phyloP scores from a whole-genome alignment of 2,797 vertebrate species.

The Geotrypetes seraphini region DNA sequence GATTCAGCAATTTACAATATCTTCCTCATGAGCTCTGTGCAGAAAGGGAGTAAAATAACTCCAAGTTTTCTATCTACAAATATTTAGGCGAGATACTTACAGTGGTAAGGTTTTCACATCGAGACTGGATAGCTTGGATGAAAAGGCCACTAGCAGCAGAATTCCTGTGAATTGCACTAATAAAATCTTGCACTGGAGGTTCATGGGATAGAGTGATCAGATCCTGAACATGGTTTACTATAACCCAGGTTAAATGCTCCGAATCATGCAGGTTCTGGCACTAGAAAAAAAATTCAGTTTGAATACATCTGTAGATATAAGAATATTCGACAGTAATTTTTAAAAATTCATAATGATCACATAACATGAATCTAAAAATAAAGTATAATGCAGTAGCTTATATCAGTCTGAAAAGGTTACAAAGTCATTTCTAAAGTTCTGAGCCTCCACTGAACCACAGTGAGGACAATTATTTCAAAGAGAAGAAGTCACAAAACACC shows the following conservation, averaged over 20 bases:
- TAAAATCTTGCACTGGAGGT: constrained; percentile 94
- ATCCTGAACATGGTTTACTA: constrained; percentile 92
- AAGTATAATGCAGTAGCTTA: too few species aligned
- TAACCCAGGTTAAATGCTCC: constrained; percentile 92
- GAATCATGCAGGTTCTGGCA: constrained; percentile 98
- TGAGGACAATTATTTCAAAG: too few species aligned
- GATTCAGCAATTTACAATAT: too few species aligned
- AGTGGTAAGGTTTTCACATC: constrained; percentile 82
- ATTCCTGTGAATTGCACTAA: constrained; percentile 92
- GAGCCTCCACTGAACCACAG: too few species aligned
- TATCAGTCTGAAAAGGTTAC: too few species aligned
- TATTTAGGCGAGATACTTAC: too few species aligned
- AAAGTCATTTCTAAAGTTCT: too few species aligned
- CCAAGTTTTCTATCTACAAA: too few species aligned
- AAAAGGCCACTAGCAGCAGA: constrained; percentile 94
- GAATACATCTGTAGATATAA: neutral
- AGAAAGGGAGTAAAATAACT: too few species aligned
- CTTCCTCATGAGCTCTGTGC: too few species aligned
- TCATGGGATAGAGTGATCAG: constrained; percentile 89
- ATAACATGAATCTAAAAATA: neutral
- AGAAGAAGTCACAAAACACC: too few species aligned
- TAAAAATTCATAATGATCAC: neutral
- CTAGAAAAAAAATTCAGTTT: constrained; percentile 35
- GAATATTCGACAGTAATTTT: neutral
- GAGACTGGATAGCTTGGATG: constrained; percentile 96